Evolutionary conservation across 2,113 vertebrate genomes (phyloP).

Genomic region (Rhinoptilus africanus): DNA sequence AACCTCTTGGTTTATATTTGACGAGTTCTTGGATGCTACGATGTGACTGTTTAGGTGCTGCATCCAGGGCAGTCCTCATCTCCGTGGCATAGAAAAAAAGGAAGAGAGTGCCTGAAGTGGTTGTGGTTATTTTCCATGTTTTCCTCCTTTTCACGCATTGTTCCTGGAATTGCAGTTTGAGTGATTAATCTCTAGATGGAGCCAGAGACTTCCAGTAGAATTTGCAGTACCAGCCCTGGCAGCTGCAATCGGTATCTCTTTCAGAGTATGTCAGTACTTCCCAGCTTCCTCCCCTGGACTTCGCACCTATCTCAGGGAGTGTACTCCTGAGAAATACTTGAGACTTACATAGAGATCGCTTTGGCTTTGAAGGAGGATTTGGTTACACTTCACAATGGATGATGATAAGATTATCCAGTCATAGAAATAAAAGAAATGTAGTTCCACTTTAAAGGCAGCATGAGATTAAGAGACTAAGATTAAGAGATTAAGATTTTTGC

Average conservation of each 20-base stretch:
- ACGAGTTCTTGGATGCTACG: background rate
- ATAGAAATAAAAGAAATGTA: background rate
- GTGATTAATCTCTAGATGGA: slow-evolving; percentile 2
- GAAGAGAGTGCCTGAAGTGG: background rate
- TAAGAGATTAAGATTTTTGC: background rate
- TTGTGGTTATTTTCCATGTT: accelerated
- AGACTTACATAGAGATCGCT: background rate
- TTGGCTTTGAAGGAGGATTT: background rate
- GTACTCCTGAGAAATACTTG: background rate
- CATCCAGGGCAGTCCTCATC: background rate
- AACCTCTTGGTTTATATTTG: background rate
- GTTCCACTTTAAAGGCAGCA: background rate
- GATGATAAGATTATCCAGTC: background rate
- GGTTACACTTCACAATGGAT: accelerated
- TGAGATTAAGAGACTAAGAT: background rate
- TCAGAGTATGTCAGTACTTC: background rate
- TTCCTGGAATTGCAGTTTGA: background rate
- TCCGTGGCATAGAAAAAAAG: background rate
- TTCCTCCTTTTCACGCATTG: accelerated
- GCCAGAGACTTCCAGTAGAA: background rate
- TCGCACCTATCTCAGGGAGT: background rate
- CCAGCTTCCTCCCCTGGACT: background rate
- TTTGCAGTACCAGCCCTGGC: background rate
- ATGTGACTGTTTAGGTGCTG: background rate
- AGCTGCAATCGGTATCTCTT: accelerated